Conservation (phyloP, 2,113 vertebrate genomes). For the Arvicanthis niloticus region DNA sequence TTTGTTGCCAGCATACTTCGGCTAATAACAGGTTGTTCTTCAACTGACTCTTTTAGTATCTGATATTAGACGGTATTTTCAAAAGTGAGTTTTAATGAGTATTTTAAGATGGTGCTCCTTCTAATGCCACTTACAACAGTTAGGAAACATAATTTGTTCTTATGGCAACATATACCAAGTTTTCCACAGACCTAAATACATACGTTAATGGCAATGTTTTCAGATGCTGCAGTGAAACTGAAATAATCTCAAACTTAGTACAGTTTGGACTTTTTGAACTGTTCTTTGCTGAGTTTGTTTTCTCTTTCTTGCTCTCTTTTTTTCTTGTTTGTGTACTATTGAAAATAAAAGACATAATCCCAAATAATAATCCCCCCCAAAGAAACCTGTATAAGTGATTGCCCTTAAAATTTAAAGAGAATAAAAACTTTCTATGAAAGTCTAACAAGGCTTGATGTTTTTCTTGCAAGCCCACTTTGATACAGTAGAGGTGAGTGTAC, state of each 20-base stretch:
- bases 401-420: slow-evolving; percentile 68
- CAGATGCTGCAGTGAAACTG: slow-evolving; percentile 40
- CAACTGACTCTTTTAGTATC: neutral
- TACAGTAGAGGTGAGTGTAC: neutral
- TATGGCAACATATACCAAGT: slow-evolving; percentile 43
- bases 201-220: slow-evolving; percentile 57
- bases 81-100: slow-evolving; percentile 61
- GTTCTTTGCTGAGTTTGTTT: slow-evolving; percentile 52
- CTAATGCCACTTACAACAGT: slow-evolving; percentile 32
- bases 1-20: slow-evolving; percentile 15
- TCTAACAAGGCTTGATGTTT: slow-evolving; percentile 70
- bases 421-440: slow-evolving; percentile 72
- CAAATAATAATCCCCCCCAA: slow-evolving; percentile 38
- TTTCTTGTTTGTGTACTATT: slow-evolving; percentile 4
- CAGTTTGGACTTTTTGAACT: slow-evolving; percentile 49
- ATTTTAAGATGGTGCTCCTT: slow-evolving; percentile 47
- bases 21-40: slow-evolving; percentile 22
- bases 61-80: slow-evolving; percentile 56
- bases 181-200: slow-evolving; percentile 39
- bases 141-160: slow-evolving; percentile 63
- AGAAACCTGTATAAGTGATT: slow-evolving; percentile 62
- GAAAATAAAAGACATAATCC: slow-evolving; percentile 54
- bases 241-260: slow-evolving; percentile 63
- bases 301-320: neutral
- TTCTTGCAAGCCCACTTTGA: slow-evolving; percentile 61